Evolutionary conservation across 1,140 invertebrate genomes (phyloP), one percentile per base, ranked within the genome.

Genomic region (Drosophila tristis): DNA sequence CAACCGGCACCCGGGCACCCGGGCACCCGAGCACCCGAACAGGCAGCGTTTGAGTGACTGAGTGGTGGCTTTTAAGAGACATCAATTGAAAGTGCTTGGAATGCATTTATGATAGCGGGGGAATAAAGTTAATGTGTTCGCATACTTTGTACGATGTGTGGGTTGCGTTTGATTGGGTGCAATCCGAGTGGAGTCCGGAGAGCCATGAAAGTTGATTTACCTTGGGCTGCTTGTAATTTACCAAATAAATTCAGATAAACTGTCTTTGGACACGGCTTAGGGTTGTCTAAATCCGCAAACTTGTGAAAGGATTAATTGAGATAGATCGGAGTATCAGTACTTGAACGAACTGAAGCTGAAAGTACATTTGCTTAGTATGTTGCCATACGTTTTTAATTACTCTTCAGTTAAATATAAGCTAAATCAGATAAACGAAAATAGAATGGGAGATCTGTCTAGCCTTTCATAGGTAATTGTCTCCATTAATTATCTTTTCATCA

Each of bases 41-140:
- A 39, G 35, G 42, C 51, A 55, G 60, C 42, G 13, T 35, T 45
- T 58, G 55, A 71, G 53, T 70, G 64, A 29, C 66, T 48, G 63
- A 70, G 53, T 66, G 66, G 20, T 35, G 50, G 68, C 71, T 74
- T 53, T 74, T 74, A 74, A 71, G 70, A 74, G 59, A 53, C 51
- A 44, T n/a, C 70, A 58, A 73, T 56, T 45, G 58, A 73, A 63
- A 74, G 71, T 74, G 71, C 68, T 55, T 62, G 71, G 71, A 63
- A 73, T 74, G 58, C 71, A 74, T 74, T 74, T 63, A 63, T 74
- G 71, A 74, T 74, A 63, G 16, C 35, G 35, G 44, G 35, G 51
- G 35, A 31, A 67, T 67, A 15, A 20, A 25, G 39, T 35, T 64
- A 48, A 64, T 67, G 60, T 49, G n/a, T 54, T 65, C 26, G 62